phyloP scores from a whole-genome alignment of 2,113 vertebrate genomes.

The Talpa occidentalis region DNA sequence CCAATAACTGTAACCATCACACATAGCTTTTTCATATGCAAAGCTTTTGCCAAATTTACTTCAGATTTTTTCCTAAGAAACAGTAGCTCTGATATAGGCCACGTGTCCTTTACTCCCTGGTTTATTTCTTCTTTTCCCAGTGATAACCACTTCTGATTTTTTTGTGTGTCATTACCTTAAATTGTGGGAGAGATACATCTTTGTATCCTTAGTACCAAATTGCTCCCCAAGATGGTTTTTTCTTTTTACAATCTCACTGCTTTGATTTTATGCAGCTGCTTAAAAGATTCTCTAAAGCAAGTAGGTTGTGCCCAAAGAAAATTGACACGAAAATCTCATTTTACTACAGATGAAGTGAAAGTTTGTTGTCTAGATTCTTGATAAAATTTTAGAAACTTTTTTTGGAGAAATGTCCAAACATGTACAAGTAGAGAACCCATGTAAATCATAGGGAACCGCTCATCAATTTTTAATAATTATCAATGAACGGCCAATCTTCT shows the following conservation, averaged over 20 bases:
- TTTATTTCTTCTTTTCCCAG: neutral
- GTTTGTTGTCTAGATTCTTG: conserved; percentile 33
- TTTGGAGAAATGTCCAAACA: conserved; percentile 22
- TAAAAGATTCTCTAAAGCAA: conserved; percentile 8
- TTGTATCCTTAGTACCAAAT: conserved; percentile 18
- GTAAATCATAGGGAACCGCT: neutral
- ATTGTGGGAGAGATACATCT: neutral
- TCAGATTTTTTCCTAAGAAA: neutral
- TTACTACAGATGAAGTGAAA: neutral
- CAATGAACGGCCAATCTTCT: neutral
- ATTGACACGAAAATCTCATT: conserved; percentile 36
- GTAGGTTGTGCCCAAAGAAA: neutral
- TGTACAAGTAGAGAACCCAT: neutral
- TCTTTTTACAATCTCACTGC: neutral
- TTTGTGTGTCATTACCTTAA: neutral
- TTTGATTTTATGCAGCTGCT: conserved; percentile 4
- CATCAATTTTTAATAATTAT: neutral
- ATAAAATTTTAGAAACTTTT: conserved; percentile 17
- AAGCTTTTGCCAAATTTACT: conserved; percentile 25
- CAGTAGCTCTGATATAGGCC: neutral
- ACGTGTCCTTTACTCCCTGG: neutral
- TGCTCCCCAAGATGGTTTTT: neutral
- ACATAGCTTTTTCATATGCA: neutral
- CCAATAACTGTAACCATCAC: neutral
- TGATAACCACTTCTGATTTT: neutral